Conservation (phyloP, 1,140 invertebrate species). For the Hyles vespertilio region DNA sequence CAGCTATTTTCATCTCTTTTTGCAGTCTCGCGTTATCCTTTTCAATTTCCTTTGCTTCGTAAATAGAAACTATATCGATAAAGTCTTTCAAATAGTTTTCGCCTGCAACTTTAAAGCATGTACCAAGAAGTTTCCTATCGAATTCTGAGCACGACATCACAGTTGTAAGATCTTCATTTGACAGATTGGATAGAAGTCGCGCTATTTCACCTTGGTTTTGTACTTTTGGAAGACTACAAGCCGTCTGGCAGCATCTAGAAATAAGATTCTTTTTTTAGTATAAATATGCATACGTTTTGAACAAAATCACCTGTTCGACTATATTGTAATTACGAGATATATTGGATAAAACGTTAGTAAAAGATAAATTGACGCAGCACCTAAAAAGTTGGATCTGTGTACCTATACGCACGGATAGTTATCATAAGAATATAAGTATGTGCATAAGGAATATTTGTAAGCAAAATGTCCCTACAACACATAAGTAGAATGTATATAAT, state of each 20-base stretch:
- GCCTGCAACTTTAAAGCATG: slow-evolving; percentile 49
- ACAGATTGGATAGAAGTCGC: slow-evolving; percentile 39
- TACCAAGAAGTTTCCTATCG: slow-evolving; percentile 51
- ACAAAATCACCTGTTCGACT: too few relatives aligned
- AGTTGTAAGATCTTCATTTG: slow-evolving; percentile 45
- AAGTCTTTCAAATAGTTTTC: slow-evolving; percentile 57
- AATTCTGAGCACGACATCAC: slow-evolving; percentile 60
- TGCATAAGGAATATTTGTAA: too few relatives aligned
- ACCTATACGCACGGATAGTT: too few relatives aligned
- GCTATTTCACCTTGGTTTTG: slow-evolving; percentile 52
- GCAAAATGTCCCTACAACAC: too few relatives aligned
- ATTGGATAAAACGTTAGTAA: too few relatives aligned
- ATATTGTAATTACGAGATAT: too few relatives aligned
- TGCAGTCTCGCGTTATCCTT: slow-evolving; percentile 45
- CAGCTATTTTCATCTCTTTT: slow-evolving; percentile 43
- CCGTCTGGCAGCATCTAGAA: slow-evolving; percentile 51
- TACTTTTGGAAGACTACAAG: slow-evolving; percentile 36
- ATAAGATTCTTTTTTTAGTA: too few relatives aligned
- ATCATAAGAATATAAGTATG: too few relatives aligned
- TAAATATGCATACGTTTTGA: too few relatives aligned
- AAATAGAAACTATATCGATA: slow-evolving; percentile 41
- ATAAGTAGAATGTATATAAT: too few relatives aligned
- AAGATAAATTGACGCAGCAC: too few relatives aligned
- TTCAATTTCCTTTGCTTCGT: slow-evolving; percentile 54
- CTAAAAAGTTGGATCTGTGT: too few relatives aligned